Base-by-base conservation (phyloP, 2,888 invertebrate species). In the Melanotus villosus region DNA sequence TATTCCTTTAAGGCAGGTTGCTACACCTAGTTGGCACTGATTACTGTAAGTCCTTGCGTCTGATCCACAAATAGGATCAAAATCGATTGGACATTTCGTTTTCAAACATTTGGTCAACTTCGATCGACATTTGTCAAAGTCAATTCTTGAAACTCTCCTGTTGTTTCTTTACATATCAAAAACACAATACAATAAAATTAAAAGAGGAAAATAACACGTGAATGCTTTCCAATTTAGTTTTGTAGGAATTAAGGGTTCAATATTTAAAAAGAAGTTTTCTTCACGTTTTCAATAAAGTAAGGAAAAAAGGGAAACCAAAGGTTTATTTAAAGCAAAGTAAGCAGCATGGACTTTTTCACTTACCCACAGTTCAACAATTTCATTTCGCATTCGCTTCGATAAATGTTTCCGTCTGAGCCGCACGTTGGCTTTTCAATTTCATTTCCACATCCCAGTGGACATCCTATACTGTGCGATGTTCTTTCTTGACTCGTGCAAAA, bases 321-420 rank as follows among this genome's bases (percentile, higher is more conserved):
- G n/a, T n/a, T n/a, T n/a, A n/a, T n/a, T n/a, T n/a, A n/a, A n/a
- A n/a, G n/a, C n/a, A n/a, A n/a, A n/a, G n/a, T n/a, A n/a, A n/a
- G n/a, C n/a, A n/a, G n/a, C 26, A 26, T 26, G 7, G 26, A 7
- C 26, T 26, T n/a, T n/a, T n/a, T 6, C 26, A 32, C 57, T 88
- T 82, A 95, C 95, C 95, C 95, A 84, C 95, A 96, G 82, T 95
- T 95, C 19, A 95, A 88, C 90, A 95, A 91, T 82, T 92, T 92
- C 86, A 97, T 89, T 82, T 96, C 95, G 80, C 97, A 97, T 77
- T 95, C 92, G 79, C 92, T 95, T 73, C 91, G 89, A 85, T 97
- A 97, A 69, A 97, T 89, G 81, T 91, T 93, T 65, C 95, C 94
- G 83, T 97, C 97, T 1, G 93, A 94, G 2, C 96, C 97, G 79